Conservation (phyloP, 2,888 invertebrate species). For the Pasiphila rectangulata region DNA sequence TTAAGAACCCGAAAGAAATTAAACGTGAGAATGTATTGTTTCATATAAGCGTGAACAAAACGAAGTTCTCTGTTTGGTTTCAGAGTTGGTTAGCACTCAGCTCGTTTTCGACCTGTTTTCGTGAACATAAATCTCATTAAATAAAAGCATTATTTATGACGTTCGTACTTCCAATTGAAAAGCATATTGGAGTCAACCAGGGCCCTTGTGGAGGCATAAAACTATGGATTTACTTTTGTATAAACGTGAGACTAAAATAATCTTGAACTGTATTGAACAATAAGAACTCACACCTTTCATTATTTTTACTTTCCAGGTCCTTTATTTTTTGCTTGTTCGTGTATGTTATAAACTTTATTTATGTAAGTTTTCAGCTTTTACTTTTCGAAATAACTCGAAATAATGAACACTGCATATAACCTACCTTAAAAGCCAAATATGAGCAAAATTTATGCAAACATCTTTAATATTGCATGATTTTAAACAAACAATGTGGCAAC, state of each 20-base stretch:
- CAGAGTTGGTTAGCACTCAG: slow-evolving; percentile 71
- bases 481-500: slow-evolving; percentile 41
- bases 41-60: slow-evolving; percentile 75
- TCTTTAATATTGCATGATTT: slow-evolving; percentile 36
- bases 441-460: slow-evolving; percentile 41
- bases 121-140: slow-evolving; percentile 73
- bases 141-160: slow-evolving; percentile 72
- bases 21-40: slow-evolving; percentile 81
- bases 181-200: slow-evolving; percentile 48
- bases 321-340: slow-evolving; percentile 3
- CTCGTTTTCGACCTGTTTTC: slow-evolving; percentile 77
- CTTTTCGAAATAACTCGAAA: slow-evolving; percentile 34
- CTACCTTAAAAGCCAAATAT: slow-evolving; percentile 34
- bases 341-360: neutral
- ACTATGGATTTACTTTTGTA: slow-evolving; percentile 47
- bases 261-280: slow-evolving; percentile 4
- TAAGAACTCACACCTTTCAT: slow-evolving; percentile 15
- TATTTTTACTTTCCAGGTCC: slow-evolving; percentile 9
- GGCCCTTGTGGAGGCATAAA: slow-evolving; percentile 45
- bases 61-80: slow-evolving; percentile 62
- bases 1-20: slow-evolving; percentile 74
- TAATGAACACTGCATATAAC: slow-evolving; percentile 39
- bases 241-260: slow-evolving; percentile 20
- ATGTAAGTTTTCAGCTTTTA: slow-evolving; percentile 16
- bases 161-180: slow-evolving; percentile 60